Base-by-base conservation (phyloP, 2,888 invertebrate genomes). In the Ectobius pallidus region DNA sequence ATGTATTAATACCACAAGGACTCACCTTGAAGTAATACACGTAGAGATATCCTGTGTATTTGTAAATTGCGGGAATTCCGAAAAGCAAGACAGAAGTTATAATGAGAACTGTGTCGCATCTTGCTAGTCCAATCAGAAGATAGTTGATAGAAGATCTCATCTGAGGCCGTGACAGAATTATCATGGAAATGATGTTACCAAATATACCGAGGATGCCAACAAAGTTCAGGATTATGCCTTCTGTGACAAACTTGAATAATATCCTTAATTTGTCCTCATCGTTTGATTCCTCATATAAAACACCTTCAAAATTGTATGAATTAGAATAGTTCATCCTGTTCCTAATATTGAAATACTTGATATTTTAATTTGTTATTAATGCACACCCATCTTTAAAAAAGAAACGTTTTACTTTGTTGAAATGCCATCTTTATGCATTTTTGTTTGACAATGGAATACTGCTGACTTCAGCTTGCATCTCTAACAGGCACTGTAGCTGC, bases 71-170 rank as follows among this genome's bases (percentile, higher is more conserved):
- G 62, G 94, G 92, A 78, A 97, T 87, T 39, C 95, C 95, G 84
- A 97, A 97, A 77, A 96, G 89, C 76, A 89, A 86, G 77, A 94
- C 88, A 73, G 95, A 93, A 62, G 95, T 94, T 78, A 95, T 85
- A 79, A 97, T 93, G 78, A 98, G 88, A 76, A 94, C 89, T 14
- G 95, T 95, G 86, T 99, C 99, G 84, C 96, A 96, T 78, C 95
- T 89, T 27, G 98, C 97, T 78, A 99, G 87, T 4, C 96, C 97
- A 77, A 96, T 94, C 74, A 99, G 88, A 80, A 97, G 89, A 83
- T 96, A 95, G 84, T 97, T 97, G 81, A 97, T 95, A 81, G 97
- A 96, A 73, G 96, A 96, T 79, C 94, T 90, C 97, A 98, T 97
- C 84, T 97, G 93, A 27, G 96, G 96, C 71, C 96, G 89, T 73